Evolutionary conservation across 2,113 vertebrate species (phyloP), one percentile per base, ranked within the genome.

Genomic region (Paedocypris sp.): DNA sequence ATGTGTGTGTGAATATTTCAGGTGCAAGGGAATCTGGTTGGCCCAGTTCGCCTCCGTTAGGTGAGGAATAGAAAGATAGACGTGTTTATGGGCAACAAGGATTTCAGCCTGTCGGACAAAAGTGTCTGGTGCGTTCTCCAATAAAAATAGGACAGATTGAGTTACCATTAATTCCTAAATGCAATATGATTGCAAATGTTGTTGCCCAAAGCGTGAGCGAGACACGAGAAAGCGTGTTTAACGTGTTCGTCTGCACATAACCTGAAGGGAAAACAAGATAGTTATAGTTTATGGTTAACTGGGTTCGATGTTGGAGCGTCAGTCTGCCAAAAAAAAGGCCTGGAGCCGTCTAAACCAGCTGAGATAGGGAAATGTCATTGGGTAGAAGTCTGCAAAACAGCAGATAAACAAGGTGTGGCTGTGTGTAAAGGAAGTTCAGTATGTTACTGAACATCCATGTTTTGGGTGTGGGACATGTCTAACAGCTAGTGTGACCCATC

Each of bases 1-100:
- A 16, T 56, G 35, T 26, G 45, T n/a, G n/a, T 77, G 80, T 75
- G 62, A 70, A 76, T 75, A 70, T 67, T 79, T 77, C 20, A 67
- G 64, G 49, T 63, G 67, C 38, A 69, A 66, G 28, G 20, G 23
- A 38, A 69, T 49, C 53, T 10, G 50, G 25, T 18, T 53, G 69
- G 64, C 69, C 66, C 48, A 51, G 18, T 70, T 49, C 52, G 18
- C 32, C 22, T n/a, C 23, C 35, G 9, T 53, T 38, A 48, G 42
- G 63, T n/a, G 11, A 36, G 49, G 19, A n/a, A n/a, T n/a, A n/a
- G 38, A 12, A 12, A 46, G 31, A 33, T 13, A 18, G 19, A 23
- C 16, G 53, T 32, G 66, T 73, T 66, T 76, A 63, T 62, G 62
- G 73, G 13, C 48, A 26, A 22, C 59, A 29, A 31, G 47, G 45